Percentiles rank a stretch among this genome's conserved stretches.
Evolutionary conservation across 1,140 invertebrate genomes (phyloP).

Genomic region (Drosophila pseudoananassae): DNA sequence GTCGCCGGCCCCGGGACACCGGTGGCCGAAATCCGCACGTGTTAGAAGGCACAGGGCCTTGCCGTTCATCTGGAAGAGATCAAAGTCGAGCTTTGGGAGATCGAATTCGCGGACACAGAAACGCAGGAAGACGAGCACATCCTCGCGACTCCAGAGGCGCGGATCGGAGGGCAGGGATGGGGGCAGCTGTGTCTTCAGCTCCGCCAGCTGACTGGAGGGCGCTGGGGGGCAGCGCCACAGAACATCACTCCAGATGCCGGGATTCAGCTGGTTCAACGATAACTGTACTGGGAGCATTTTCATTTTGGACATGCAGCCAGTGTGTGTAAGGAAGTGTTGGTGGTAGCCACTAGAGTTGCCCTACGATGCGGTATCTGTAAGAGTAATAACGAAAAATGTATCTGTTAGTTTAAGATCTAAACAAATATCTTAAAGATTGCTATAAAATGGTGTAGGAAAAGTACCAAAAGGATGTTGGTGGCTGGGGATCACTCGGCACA

Average conservation of each 20-base stretch:
- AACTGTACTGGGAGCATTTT: constrained; percentile 88
- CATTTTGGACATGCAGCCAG: constrained; percentile 85
- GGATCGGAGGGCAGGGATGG: constrained; percentile 93
- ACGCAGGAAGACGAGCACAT: constrained; percentile 93
- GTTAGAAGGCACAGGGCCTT: constrained; percentile 96
- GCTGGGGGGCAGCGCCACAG: constrained; percentile 91
- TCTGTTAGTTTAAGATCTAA: not conserved
- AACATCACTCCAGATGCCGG: constrained; percentile 89
- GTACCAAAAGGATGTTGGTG: constrained; percentile 50
- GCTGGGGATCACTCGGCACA: constrained; percentile 56
- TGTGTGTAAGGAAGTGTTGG: constrained; percentile 41
- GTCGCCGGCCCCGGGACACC: constrained; percentile 96
- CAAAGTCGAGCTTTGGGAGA: constrained; percentile 95
- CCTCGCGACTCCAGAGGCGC: constrained; percentile 94
- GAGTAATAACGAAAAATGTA: not conserved
- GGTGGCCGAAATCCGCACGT: constrained; percentile 94
- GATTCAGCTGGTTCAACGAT: constrained; percentile 86
- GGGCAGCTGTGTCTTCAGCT: constrained; percentile 94
- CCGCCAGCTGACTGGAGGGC: constrained; percentile 89
- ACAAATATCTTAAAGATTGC: too few relatives aligned
- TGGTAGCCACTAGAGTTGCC: constrained; percentile 52
- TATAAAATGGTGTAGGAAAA: too few relatives aligned
- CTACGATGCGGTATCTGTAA: constrained; percentile 17
- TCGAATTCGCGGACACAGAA: constrained; percentile 98
- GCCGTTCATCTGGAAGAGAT: constrained; percentile 99